Evolutionary conservation across 2,113 vertebrate species (phyloP).

Genomic region (Lepus americanus): DNA sequence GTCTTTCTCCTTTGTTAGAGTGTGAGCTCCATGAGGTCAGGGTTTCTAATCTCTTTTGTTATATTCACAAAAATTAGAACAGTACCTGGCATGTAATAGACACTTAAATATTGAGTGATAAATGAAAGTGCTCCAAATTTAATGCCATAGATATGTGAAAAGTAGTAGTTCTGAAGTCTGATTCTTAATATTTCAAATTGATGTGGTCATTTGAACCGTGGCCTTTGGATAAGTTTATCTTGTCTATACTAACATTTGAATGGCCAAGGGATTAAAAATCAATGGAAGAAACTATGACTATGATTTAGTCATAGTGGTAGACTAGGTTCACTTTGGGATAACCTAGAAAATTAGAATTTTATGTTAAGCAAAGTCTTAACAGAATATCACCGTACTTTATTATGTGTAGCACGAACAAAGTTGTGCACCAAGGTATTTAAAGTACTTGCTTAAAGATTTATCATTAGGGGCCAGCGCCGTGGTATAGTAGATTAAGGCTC

Average conservation of each 20-base stretch:
- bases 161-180: slow-evolving; percentile 11
- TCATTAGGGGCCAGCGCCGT: too few relatives aligned
- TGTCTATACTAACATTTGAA: slow-evolving; percentile 3
- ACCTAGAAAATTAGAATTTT: neutral
- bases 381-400: neutral
- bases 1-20: neutral
- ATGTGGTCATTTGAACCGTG: slow-evolving; percentile 43
- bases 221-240: slow-evolving; percentile 35
- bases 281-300: slow-evolving; percentile 18
- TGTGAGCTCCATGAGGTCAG: neutral
- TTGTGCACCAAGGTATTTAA: neutral
- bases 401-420: neutral
- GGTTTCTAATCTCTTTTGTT: slow-evolving; percentile 18
- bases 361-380: slow-evolving; percentile 25
- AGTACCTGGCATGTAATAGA: neutral
- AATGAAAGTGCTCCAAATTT: slow-evolving; percentile 20
- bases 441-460: slow-evolving; percentile 18
- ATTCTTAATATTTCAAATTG: slow-evolving; percentile 37
- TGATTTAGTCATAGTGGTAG: neutral
- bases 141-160: slow-evolving; percentile 32
- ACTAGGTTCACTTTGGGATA: slow-evolving; percentile 23
- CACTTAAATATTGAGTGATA: neutral
- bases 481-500: too few relatives aligned
- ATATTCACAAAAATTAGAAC: neutral
- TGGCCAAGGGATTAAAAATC: slow-evolving; percentile 34